Base-by-base conservation (phyloP, 2,113 vertebrate species). In the Bothrops jararaca region DNA sequence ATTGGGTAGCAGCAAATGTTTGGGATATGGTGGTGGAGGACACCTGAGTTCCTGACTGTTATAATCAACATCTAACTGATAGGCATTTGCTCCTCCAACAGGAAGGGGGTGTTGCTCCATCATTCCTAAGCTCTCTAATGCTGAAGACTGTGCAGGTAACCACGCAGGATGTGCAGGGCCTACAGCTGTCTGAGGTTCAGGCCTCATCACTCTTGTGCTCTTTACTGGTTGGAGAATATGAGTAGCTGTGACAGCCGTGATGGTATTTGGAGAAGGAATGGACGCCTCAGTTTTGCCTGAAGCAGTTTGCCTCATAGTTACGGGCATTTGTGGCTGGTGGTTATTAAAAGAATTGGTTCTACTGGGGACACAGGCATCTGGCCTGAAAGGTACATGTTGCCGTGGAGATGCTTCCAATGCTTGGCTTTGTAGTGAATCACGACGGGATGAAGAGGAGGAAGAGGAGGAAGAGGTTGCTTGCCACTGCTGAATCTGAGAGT, bases 221-320 rank as follows among this genome's bases (percentile, higher is more conserved):
- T 99, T 99, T 52, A 99, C 99, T 0, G 99, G 99, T 92, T 99
- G 98, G 29, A 99, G 98, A 96, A 99, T 99, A 80, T 99, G 99
- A 2, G 99, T 98, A 1, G 99, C 98, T 0, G 99, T 99, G 74
- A 99, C 99, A 0, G 99, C 98, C 0, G 99, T 99, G 96, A 99
- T 98, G 0, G 99, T 99, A 96, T 99, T 99, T 1, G 99, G 98
- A 4, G 98, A 97, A 0, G 98, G 96, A 92, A 99, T 91, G 5
- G 98, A 96, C 29, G 98, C 89, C 74, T 99, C 99, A 0, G 98
- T 95, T 95, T 99, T 99, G 53, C 97, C 95, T 0, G 98, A 94
- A 95, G 98, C 97, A 20, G 97, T 91, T 3, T 98, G 97, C 69
- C 98, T 97, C 64, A 98, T 97, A 20, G 97, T 96, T 22, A 96